phyloP scores from a whole-genome alignment of 2,797 vertebrate species.

The Sitta carolinensis region DNA sequence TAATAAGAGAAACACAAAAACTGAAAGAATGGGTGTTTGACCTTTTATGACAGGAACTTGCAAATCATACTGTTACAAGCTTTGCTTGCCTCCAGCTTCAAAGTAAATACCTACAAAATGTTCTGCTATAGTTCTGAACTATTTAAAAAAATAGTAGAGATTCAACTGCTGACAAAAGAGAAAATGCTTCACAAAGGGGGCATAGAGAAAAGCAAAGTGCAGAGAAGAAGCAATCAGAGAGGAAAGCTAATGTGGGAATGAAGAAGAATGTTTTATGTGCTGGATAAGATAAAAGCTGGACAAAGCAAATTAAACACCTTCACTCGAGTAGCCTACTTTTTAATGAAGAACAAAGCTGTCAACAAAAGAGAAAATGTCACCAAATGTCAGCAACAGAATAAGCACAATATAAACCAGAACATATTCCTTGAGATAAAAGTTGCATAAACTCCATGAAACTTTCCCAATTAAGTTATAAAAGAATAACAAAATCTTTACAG shows the following conservation, averaged over 20 bases:
- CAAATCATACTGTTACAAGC: not conserved
- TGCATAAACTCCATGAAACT: slow-evolving; percentile 28
- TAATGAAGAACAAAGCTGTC: slow-evolving; percentile 18
- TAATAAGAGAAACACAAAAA: not conserved
- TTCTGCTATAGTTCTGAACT: not conserved
- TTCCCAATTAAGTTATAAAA: slow-evolving; percentile 32
- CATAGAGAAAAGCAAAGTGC: slow-evolving; percentile 2
- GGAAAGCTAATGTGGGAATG: not conserved
- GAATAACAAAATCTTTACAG: not conserved
- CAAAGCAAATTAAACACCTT: slow-evolving; percentile 53
- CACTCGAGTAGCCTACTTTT: not conserved
- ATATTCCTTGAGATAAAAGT: slow-evolving; percentile 61
- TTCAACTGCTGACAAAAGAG: not conserved
- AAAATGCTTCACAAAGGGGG: not conserved
- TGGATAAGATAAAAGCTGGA: slow-evolving; percentile 7
- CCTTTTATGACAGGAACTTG: slow-evolving; percentile 6
- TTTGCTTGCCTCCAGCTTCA: not conserved
- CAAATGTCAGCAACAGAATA: slow-evolving; percentile 65
- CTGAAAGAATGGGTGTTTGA: not conserved
- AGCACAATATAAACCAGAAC: slow-evolving; percentile 25
- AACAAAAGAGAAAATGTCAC: slow-evolving; percentile 69
- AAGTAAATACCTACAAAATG: not conserved
- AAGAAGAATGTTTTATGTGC: not conserved
- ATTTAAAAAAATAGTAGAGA: not conserved
- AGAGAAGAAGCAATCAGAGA: not conserved